Conservation (phyloP, 2,888 invertebrate species). For the Drosophila eohydei region DNA sequence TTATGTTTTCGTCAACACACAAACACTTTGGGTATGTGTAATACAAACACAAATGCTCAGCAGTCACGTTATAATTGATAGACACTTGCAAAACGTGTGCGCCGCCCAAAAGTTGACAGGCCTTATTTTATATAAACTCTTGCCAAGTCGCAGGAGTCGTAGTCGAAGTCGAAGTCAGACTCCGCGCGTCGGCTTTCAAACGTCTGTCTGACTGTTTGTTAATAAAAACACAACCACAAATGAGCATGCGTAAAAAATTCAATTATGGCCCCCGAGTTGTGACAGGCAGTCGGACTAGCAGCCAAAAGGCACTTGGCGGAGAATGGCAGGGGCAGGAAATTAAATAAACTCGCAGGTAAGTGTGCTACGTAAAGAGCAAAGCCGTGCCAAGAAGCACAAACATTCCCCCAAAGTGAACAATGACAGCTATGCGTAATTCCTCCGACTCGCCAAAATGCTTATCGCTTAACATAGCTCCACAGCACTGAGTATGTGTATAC, state of each 20-base stretch:
- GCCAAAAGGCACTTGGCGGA: constrained; percentile 9
- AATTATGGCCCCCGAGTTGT: constrained; percentile 61
- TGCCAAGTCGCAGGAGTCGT: neutral
- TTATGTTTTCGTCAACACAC: constrained; percentile 69
- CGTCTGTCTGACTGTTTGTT: constrained; percentile 58
- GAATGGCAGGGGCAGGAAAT: constrained; percentile 46
- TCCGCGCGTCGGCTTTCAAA: neutral
- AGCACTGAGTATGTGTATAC: neutral
- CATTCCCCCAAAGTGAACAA: constrained; percentile 49
- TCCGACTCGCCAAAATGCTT: constrained; percentile 29
- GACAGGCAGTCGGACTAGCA: constrained; percentile 28
- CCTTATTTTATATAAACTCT: constrained; percentile 67
- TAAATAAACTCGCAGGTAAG: constrained; percentile 73
- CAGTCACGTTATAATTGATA: constrained; percentile 79
- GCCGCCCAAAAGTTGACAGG: constrained; percentile 66
- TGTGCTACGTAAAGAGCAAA: constrained; percentile 35
- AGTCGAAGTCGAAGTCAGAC: constrained; percentile 5
- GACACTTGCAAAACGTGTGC: constrained; percentile 78
- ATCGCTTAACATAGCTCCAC: constrained; percentile 46
- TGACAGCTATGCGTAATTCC: constrained; percentile 70
- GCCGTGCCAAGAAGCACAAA: constrained; percentile 5
- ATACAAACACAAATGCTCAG: constrained; percentile 38
- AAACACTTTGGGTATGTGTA: constrained; percentile 19
- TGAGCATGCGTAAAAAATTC: constrained; percentile 80
- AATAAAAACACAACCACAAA: constrained; percentile 80